Base-by-base conservation (phyloP, 2,888 invertebrate genomes). In the Formica aserva region DNA sequence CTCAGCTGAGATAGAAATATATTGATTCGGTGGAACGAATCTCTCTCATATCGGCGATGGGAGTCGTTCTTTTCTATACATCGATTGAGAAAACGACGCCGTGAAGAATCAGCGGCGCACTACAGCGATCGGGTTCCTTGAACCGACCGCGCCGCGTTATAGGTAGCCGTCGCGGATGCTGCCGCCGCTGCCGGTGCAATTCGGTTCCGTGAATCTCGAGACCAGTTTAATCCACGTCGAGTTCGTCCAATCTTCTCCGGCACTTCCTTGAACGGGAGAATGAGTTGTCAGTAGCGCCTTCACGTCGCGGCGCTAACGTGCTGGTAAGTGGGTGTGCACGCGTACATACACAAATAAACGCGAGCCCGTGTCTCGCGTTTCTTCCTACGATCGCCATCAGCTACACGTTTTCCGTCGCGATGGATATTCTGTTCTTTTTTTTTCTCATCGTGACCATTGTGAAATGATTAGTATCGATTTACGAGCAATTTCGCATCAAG, bases 241-340 rank as follows among this genome's bases (percentile, higher is more conserved):
- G 71, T 67, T 74, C 82, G 67, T 86, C 72, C 88, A 87, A 90
- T 90, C 90, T 84, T 83, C 85, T 62, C 18, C 38, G 52, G 81
- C 75, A 85, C 83, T 90, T 90, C 90, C 88, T 78, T 86, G 91
- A 91, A 89, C 86, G 84, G 90, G 85, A 77, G 90, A 90, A 91
- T 87, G 88, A 90, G 90, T 89, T 86, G 89, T 90, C 87, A 90
- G 90, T 85, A 90, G 86, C 89, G 75, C 67, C 80, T 63, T 63
- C 85, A 84, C 80, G 78, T 84, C 85, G 86, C 77, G 78, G 76
- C 83, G 86, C 89, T 85, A 86, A 87, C 83, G 87, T 77, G 76
- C 82, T 41, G 80, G 76, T 72, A 83, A 80, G 63, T 60, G 72
- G 71, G 29, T 45, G 60, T 38, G 72, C 84, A 71, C 55, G 71